These are phyloP conservation scores for Osmerus mordax DNA, from an alignment of 2,113 vertebrate species.

Conservation along the genomic window DNA sequence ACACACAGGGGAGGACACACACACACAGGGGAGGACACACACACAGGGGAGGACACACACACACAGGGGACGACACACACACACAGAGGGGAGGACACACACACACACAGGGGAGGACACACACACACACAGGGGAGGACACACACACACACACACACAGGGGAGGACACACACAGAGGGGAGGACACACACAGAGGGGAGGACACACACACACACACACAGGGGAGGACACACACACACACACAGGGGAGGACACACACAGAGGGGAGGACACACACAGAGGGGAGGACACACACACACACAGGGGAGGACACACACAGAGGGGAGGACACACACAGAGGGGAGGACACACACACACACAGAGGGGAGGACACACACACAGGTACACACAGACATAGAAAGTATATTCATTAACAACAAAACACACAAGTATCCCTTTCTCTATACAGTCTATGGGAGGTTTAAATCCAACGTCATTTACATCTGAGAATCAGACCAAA, in stretches of 20 bases:
- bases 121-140: no score
- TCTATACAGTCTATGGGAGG: background rate
- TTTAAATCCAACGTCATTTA: background rate
- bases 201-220: no score
- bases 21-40: slow-evolving; percentile 1
- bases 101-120: background rate
- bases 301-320: background rate
- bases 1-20: background rate
- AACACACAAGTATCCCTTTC: no score
- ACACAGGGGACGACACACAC: background rate
- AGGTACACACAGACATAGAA: background rate
- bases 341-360: background rate
- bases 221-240: background rate
- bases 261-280: no score
- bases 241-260: slow-evolving; percentile 5
- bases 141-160: no score
- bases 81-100: background rate
- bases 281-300: background rate
- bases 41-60: background rate
- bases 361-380: background rate
- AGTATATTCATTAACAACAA: no score
- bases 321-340: background rate
- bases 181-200: no score
- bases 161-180: no score
- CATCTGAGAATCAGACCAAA: background rate